Conservation (phyloP, 2,888 invertebrate species). For the Hipparchia sbordonii region DNA sequence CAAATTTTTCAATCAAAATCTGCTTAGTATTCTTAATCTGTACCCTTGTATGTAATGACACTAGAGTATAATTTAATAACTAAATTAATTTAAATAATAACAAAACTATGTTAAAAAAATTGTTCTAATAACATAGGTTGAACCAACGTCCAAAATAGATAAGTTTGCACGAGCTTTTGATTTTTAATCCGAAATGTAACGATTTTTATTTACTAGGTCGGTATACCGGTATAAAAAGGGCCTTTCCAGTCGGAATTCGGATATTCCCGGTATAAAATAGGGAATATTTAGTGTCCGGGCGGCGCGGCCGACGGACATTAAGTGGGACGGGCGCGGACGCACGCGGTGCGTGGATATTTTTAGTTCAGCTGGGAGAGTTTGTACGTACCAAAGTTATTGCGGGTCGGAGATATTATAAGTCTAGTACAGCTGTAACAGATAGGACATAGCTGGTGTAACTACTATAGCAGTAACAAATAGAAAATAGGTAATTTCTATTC, state of each 20-base stretch:
- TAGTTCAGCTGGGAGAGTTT: slow-evolving; percentile 66
- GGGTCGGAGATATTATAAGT: neutral
- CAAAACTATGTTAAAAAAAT: too few relatives aligned
- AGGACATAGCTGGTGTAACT: neutral
- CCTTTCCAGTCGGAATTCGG: slow-evolving; percentile 74
- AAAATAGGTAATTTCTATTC: too few relatives aligned
- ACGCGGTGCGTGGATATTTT: slow-evolving; percentile 61
- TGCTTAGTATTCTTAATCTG: too few relatives aligned
- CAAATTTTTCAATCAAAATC: neutral
- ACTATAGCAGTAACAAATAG: neutral
- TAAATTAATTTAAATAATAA: too few relatives aligned
- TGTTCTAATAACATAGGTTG: too few relatives aligned
- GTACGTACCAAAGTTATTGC: neutral
- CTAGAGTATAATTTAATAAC: too few relatives aligned
- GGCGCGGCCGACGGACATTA: slow-evolving; percentile 68
- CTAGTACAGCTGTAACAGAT: neutral
- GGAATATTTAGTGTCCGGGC: slow-evolving; percentile 64
- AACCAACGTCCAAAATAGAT: neutral
- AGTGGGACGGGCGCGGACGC: slow-evolving; percentile 63
- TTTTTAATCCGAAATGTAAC: neutral
- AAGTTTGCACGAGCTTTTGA: neutral
- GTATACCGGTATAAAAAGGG: slow-evolving; percentile 40
- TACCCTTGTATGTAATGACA: too few relatives aligned
- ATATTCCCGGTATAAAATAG: slow-evolving; percentile 49
- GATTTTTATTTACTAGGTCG: neutral